phyloP scores from a whole-genome alignment of 2,888 invertebrate species.

The Drosophila leonis region DNA sequence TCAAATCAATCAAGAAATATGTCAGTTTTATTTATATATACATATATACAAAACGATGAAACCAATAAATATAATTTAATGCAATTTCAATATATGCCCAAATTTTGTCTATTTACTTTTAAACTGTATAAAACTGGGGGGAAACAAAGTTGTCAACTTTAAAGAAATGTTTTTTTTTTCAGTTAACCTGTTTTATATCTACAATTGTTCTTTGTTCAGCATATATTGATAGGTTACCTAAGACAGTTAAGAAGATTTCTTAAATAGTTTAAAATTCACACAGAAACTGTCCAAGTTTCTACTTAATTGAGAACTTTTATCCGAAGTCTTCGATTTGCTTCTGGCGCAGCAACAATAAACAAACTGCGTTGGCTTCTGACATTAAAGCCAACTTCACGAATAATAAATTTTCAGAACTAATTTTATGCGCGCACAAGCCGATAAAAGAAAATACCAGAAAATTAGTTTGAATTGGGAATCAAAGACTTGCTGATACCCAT shows the following conservation, averaged over 20 bases:
- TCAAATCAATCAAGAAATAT: slow-evolving; percentile 37
- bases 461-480: neutral
- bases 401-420: slow-evolving; percentile 66
- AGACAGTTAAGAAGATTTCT: neutral
- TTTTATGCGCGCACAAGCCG: slow-evolving; percentile 64
- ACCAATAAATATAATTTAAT: slow-evolving; percentile 79
- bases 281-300: neutral
- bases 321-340: neutral
- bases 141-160: neutral
- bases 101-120: neutral
- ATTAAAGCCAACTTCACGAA: slow-evolving; percentile 45
- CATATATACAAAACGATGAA: slow-evolving; percentile 58
- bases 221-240: neutral
- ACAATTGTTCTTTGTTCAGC: neutral
- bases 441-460: slow-evolving; percentile 1
- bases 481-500: neutral
- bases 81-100: slow-evolving; percentile 56
- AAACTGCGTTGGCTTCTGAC: slow-evolving; percentile 50
- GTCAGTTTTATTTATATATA: slow-evolving; percentile 57
- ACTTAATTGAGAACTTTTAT: neutral
- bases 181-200: neutral
- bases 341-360: slow-evolving; percentile 27
- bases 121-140: too few relatives aligned
- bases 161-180: neutral
- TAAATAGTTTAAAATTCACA: neutral